phyloP scores from a whole-genome alignment of 2,888 invertebrate genomes.

The Eristalinus sepulchralis region DNA sequence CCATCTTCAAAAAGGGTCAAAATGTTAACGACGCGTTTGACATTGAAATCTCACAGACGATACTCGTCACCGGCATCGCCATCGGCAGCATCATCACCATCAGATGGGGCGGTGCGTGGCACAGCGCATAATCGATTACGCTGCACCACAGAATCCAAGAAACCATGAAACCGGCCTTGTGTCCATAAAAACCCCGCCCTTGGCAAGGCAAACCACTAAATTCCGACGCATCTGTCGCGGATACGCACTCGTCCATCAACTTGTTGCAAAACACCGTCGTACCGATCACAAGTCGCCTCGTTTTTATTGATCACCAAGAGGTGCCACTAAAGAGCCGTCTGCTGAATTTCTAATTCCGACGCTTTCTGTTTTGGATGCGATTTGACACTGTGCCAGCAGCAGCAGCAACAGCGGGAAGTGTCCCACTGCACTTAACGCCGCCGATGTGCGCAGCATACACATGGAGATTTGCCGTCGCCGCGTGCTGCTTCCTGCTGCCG shows the following conservation, averaged over 20 bases:
- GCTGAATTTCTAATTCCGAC: conserved; percentile 21
- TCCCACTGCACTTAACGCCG: neutral
- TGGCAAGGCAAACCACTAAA: conserved; percentile 31
- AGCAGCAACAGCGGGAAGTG: neutral
- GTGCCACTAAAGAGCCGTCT: neutral
- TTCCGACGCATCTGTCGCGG: conserved; percentile 13
- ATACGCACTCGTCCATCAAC: neutral
- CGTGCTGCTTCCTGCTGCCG: neutral
- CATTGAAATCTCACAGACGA: neutral
- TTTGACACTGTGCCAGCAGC: neutral
- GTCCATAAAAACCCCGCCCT: neutral
- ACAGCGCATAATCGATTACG: neutral
- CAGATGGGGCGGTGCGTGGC: neutral
- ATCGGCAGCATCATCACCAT: neutral
- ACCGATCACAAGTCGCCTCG: neutral
- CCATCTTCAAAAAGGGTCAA: neutral
- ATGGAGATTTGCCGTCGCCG: neutral
- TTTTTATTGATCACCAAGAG: conserved; percentile 15
- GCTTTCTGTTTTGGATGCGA: conserved; percentile 2
- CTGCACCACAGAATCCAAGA: neutral
- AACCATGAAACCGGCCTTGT: neutral
- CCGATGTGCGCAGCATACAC: neutral
- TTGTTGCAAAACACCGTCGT: neutral
- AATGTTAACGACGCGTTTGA: neutral
- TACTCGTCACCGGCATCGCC: neutral